Conservation (phyloP, 2,113 vertebrate genomes). For the Zosterops borbonicus region DNA sequence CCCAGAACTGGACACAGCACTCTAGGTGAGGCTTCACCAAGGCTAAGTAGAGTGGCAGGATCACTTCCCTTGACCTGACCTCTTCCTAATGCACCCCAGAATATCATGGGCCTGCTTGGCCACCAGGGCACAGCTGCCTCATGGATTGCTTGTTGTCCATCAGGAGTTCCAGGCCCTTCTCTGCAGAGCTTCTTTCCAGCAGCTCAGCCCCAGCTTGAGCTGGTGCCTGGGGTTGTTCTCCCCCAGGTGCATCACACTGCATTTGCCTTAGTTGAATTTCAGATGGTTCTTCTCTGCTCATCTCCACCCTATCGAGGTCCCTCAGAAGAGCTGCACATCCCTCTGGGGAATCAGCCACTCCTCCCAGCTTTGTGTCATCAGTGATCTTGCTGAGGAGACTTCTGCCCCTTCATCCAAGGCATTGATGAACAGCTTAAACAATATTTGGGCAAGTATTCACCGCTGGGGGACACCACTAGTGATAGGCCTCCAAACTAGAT, state of each 20-base stretch:
- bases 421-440: neutral
- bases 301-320: fast-evolving
- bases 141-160: neutral
- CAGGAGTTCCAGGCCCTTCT: neutral
- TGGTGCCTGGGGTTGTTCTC: fast-evolving
- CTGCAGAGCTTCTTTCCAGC: fast-evolving
- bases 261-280: neutral
- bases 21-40: fast-evolving
- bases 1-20: neutral
- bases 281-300: neutral
- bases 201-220: neutral
- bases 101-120: neutral
- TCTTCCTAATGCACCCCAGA: neutral
- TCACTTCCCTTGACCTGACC: neutral
- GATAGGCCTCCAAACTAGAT: neutral
- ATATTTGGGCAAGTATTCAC: neutral
- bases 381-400: too few relatives aligned
- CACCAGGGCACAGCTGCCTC: neutral
- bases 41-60: neutral
- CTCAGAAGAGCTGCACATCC: neutral
- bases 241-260: too few relatives aligned
- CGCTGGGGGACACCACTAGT: too few relatives aligned
- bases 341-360: neutral
- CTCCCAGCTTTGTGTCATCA: neutral
- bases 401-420: neutral